phyloP scores from a whole-genome alignment of 2,888 invertebrate genomes.

The Aproaerema taeniolella region DNA sequence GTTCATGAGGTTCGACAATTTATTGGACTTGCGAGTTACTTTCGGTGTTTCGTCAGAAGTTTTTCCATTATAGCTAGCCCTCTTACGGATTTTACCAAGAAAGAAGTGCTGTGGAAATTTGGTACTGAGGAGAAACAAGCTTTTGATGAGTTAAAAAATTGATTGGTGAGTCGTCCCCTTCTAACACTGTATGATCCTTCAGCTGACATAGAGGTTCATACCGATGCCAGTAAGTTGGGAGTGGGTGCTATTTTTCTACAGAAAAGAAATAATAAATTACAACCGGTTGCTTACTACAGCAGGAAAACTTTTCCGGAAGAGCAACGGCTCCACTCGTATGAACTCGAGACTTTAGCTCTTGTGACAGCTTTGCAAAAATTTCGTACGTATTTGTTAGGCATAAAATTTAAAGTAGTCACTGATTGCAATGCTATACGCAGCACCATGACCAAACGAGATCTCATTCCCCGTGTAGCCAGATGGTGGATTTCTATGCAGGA shows the following conservation, averaged over 20 bases:
- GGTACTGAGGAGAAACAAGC: background rate
- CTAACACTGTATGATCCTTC: slow-evolving; percentile 4
- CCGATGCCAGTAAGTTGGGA: slow-evolving; percentile 13
- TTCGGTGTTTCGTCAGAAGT: background rate
- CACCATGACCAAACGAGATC: slow-evolving; percentile 5
- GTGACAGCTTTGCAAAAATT: background rate
- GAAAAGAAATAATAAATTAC: background rate
- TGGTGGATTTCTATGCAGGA: slow-evolving; percentile 3
- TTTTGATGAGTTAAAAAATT: slow-evolving; percentile 2
- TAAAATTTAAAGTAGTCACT: background rate
- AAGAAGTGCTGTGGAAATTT: background rate
- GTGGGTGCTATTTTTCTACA: background rate
- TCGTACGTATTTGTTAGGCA: background rate
- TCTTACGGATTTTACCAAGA: background rate
- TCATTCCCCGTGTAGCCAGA: slow-evolving; percentile 3
- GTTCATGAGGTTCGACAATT: background rate
- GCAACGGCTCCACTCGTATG: background rate
- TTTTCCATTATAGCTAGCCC: slow-evolving; percentile 9
- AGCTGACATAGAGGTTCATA: slow-evolving; percentile 10
- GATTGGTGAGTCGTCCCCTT: slow-evolving; percentile 2
- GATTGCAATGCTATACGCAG: background rate
- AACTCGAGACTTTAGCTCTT: background rate
- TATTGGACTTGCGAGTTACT: background rate
- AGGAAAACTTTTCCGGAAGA: background rate
- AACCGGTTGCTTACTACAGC: background rate